phyloP scores from a whole-genome alignment of 2,888 invertebrate genomes.

The Melieria omissa region DNA sequence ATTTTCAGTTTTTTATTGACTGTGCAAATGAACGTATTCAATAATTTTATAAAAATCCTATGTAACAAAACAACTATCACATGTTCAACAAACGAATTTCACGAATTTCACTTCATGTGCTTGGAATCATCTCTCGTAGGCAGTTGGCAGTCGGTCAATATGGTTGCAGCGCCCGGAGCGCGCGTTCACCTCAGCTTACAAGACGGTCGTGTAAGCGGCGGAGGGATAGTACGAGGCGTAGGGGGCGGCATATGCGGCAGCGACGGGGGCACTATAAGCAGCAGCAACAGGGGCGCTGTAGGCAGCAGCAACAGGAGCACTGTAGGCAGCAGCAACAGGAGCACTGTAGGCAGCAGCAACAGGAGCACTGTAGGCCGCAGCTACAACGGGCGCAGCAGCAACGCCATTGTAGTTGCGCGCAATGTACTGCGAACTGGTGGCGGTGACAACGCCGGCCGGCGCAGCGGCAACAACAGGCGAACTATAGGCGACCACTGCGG shows the following conservation, averaged over 20 bases:
- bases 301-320: slow-evolving; percentile 54
- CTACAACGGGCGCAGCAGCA: slow-evolving; percentile 68
- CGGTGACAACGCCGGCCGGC: slow-evolving; percentile 62
- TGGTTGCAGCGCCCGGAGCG: too few relatives aligned
- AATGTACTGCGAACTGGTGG: slow-evolving; percentile 64
- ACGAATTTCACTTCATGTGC: too few relatives aligned
- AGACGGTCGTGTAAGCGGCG: slow-evolving; percentile 53
- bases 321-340: slow-evolving; percentile 49
- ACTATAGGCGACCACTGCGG: slow-evolving; percentile 53
- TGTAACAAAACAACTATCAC: too few relatives aligned
- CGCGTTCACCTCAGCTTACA: slow-evolving; percentile 42
- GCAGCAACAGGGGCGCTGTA: slow-evolving; percentile 46
- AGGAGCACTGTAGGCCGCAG: slow-evolving; percentile 54
- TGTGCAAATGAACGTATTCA: too few relatives aligned
- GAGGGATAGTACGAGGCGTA: slow-evolving; percentile 54
- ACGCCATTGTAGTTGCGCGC: slow-evolving; percentile 57
- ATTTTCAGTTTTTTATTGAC: too few relatives aligned
- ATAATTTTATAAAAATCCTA: too few relatives aligned
- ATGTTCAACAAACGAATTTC: too few relatives aligned
- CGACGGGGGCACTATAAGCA: slow-evolving; percentile 19
- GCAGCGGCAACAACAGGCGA: slow-evolving; percentile 44
- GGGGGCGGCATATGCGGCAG: slow-evolving; percentile 39
- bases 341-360: slow-evolving; percentile 53
- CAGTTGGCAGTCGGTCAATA: too few relatives aligned
- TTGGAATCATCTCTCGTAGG: too few relatives aligned